phyloP scores from a whole-genome alignment of 2,888 invertebrate genomes.

The Cantharis rustica region DNA sequence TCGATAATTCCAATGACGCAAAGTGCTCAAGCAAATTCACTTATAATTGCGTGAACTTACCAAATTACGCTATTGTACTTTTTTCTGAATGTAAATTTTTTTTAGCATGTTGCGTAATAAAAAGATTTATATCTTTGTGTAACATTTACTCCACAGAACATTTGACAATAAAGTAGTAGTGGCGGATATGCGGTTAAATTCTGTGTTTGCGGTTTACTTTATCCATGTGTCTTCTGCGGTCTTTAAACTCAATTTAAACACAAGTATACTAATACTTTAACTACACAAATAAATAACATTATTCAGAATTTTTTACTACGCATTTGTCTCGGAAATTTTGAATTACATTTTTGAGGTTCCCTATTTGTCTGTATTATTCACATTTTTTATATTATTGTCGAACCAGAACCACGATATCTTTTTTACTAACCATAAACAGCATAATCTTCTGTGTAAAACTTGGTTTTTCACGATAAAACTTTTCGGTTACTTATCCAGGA shows the following conservation, averaged over 20 bases:
- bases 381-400: background rate
- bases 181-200: constrained; percentile 25
- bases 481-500: background rate
- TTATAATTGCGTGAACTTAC: background rate
- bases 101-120: background rate
- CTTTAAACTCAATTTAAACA: constrained; percentile 17
- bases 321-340: background rate
- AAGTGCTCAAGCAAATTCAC: background rate
- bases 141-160: constrained; percentile 12
- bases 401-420: background rate
- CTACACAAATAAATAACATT: constrained; percentile 24
- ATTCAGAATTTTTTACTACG: constrained; percentile 13
- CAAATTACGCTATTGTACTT: background rate
- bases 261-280: constrained; percentile 27
- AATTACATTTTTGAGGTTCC: background rate
- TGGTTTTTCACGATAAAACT: background rate
- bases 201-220: constrained; percentile 20
- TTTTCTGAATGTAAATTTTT: background rate
- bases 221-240: constrained; percentile 27
- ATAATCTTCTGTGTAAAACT: background rate
- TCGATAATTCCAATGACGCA: background rate
- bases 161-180: constrained; percentile 19
- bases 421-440: background rate
- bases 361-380: background rate
- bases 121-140: constrained; percentile 8